Base-by-base conservation (phyloP, 1,140 invertebrate species). In the Colletes gigas region DNA sequence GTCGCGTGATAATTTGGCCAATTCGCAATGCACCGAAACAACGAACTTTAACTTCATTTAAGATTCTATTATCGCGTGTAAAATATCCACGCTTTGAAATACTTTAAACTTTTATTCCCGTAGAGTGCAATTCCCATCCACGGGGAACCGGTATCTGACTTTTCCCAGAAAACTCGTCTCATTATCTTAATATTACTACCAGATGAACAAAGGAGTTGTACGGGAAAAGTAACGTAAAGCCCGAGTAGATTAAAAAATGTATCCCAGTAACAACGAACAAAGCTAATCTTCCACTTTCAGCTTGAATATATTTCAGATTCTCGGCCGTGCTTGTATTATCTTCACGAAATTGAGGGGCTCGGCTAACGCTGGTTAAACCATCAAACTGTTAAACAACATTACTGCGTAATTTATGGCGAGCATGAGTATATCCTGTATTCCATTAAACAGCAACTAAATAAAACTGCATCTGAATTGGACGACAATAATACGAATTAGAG, bases 21-120 rank as follows among this genome's bases (percentile, higher is more conserved):
- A 73, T 79, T 50, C 41, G 73, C 73, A 79, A 79, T 66, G 70
- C 39, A 8, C 5, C 21, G 77, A 9, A 57, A 57, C 77, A 57
- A 79, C 60, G 4, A 30, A 41, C 17, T 41, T 15, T 3, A 15
- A 50, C 19, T 54, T 79, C 77, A 79, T 79, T 79, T 19, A 39
- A 66, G 60, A 79, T 79, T 79, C 69, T 79, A 79, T 79, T 79
- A 79, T 73, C 69, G 70, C n/a, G 69, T 79, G 70, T 79, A 79
- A 79, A 79, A 79, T 79, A 73, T 57, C 70, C 70, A 73, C 60
- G 70, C 60, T 72, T 72, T 47, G 60, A 73, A 79, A 79, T 79
- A 55, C 60, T 55, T 73, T 44, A 73, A 79, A 79, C 60, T 79
- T 79, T 79, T 79, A 79, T 79, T 30, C 17, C 77, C 70, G 60